A percentile compares a stretch with the other conserved stretches of the same genome.
Conservation (phyloP, 2,888 invertebrate species). For the Lasioglossum lativentre region DNA sequence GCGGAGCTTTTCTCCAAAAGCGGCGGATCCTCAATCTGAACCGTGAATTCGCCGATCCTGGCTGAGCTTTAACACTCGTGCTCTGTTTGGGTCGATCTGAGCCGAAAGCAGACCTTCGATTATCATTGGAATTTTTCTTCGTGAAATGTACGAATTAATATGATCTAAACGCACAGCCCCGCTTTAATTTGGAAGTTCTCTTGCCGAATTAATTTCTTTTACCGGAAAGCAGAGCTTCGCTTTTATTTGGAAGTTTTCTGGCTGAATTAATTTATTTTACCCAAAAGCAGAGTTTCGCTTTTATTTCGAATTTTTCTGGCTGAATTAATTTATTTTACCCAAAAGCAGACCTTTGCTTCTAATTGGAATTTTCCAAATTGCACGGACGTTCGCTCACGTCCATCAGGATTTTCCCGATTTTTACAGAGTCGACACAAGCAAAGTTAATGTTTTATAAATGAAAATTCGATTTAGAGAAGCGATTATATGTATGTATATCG, state of each 20-base stretch:
- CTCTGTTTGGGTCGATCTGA: neutral
- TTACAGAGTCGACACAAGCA: no score
- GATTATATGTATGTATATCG: neutral
- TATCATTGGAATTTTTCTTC: neutral
- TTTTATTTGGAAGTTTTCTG: neutral
- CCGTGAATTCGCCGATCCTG: conserved; percentile 26
- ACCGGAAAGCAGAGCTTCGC: neutral
- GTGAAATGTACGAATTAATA: neutral
- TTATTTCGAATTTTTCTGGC: no score
- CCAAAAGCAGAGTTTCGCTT: no score
- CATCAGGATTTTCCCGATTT: neutral
- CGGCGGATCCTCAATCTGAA: conserved; percentile 28
- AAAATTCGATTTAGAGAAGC: neutral
- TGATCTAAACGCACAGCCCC: neutral
- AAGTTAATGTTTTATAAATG: neutral
- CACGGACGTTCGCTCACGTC: no score
- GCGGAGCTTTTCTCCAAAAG: conserved; percentile 69
- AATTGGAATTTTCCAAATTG: no score
- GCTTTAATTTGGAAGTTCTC: neutral
- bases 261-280: no score
- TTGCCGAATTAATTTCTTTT: neutral
- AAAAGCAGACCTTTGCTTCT: no score
- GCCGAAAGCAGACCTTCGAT: neutral
- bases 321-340: no score
- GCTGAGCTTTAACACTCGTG: conserved; percentile 33